These are phyloP conservation scores for Anableps anableps DNA, from an alignment of 2,797 vertebrate species.

Conservation along the genomic window DNA sequence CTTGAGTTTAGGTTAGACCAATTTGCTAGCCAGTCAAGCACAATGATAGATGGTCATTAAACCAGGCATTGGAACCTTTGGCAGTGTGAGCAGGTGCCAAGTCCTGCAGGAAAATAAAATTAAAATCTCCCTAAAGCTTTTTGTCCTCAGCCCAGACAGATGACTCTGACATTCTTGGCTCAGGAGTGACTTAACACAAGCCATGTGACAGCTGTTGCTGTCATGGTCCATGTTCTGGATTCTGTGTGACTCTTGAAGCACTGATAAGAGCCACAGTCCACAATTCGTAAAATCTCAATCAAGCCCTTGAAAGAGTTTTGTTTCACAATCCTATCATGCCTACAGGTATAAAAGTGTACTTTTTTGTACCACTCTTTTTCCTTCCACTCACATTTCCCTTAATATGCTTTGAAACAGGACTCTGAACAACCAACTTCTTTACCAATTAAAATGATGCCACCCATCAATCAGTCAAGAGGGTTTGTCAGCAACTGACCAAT, in stretches of 20 bases:
- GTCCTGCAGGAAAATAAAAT: neutral
- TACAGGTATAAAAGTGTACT: too few species aligned
- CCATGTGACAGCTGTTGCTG: neutral
- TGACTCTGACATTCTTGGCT: neutral
- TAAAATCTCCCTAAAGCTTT: neutral
- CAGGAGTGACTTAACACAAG: neutral
- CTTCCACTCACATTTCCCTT: too few species aligned
- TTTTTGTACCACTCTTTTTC: too few species aligned
- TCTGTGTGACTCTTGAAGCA: neutral
- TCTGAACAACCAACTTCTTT: too few species aligned
- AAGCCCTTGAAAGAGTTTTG: too few species aligned
- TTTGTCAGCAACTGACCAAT: neutral
- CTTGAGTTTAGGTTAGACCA: neutral
- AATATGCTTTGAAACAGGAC: too few species aligned
- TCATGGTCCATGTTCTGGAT: neutral
- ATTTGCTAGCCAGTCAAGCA: neutral
- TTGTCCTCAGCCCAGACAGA: neutral
- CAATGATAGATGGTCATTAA: neutral
- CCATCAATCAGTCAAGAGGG: neutral
- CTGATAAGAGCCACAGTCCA: too few species aligned
- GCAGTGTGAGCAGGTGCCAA: neutral
- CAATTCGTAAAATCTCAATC: too few species aligned
- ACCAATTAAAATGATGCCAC: neutral
- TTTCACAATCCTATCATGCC: too few species aligned
- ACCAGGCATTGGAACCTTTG: neutral